Base-by-base conservation (phyloP, 1,140 invertebrate species). In the Polypedilum pembai region DNA sequence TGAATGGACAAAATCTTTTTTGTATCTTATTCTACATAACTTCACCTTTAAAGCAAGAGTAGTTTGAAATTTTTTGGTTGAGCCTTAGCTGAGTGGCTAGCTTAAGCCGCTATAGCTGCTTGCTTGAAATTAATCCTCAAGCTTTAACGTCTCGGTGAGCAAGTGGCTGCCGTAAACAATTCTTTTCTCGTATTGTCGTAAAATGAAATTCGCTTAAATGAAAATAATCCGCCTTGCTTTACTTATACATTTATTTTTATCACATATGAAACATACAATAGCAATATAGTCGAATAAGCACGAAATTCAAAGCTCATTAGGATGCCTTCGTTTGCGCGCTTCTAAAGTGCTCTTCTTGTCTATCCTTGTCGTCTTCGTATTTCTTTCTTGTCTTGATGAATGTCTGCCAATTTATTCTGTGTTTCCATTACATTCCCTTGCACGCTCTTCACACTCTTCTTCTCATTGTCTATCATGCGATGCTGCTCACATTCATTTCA, bases 271-370 rank as follows among this genome's bases (percentile, higher is more conserved):
- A 56, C 45, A 56, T 56, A 12, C 45, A 56, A 56, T 56, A 12
- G 45, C 45, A 56, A 56, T 56, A 56, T 56, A 56, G 12, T 56
- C n/a, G 12, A 56, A 56, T 56, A 56, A 56, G 45, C 45, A 56
- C 45, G 45, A 56, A 56, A 56, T 56, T 56, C 45, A 56, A 56
- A 56, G 45, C 45, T 56, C 45, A 56, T 56, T 56, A 56, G 12
- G 45, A 3, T n/a, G 45, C 45, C n/a, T 56, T 56, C 12, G 15
- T 33, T 33, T 5, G 24, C 24, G 24, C 1, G 24, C 24, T 33
- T 33, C 24, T 33, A 1, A 33, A 33, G 24, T 3, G n/a, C 12
- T n/a, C 45, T n/a, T 56, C 45, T n/a, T 56, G 4, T 56, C 45
- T n/a, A 56, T 12, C 45, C 4, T 56, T 12, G n/a, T 56, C 3